Evolutionary conservation across 2,113 vertebrate species (phyloP).

Genomic region (Arizona elegans): DNA sequence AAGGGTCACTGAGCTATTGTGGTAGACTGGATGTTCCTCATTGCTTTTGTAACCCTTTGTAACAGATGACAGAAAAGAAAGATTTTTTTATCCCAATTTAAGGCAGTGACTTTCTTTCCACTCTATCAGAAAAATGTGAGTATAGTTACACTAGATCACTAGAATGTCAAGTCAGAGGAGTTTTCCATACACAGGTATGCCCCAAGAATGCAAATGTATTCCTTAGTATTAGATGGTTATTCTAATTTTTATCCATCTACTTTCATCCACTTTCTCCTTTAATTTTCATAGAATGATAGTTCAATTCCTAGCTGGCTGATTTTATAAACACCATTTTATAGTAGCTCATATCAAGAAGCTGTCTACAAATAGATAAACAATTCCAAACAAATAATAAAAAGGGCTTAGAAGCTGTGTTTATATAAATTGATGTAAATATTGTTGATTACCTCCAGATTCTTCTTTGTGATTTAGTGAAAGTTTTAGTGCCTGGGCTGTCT

Average conservation of each 20-base stretch:
- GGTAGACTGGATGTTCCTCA: neutral
- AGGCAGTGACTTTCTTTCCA: neutral
- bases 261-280: neutral
- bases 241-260: neutral
- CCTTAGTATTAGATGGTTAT: neutral
- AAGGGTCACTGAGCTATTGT: neutral
- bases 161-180: neutral
- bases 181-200: neutral
- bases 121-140: neutral
- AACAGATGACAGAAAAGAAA: neutral
- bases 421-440: neutral
- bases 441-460: neutral
- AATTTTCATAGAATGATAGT: neutral
- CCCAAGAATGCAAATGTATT: neutral
- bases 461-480: neutral
- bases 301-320: neutral
- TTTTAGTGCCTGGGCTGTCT: neutral
- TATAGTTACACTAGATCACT: neutral
- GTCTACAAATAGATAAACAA: neutral
- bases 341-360: neutral
- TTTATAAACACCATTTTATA: neutral
- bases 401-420: neutral
- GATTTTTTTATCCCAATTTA: neutral
- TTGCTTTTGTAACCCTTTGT: neutral
- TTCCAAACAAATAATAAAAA: conserved; percentile 18